Evolutionary conservation across 2,113 vertebrate species (phyloP).

Genomic region (Lipophrys pholis): DNA sequence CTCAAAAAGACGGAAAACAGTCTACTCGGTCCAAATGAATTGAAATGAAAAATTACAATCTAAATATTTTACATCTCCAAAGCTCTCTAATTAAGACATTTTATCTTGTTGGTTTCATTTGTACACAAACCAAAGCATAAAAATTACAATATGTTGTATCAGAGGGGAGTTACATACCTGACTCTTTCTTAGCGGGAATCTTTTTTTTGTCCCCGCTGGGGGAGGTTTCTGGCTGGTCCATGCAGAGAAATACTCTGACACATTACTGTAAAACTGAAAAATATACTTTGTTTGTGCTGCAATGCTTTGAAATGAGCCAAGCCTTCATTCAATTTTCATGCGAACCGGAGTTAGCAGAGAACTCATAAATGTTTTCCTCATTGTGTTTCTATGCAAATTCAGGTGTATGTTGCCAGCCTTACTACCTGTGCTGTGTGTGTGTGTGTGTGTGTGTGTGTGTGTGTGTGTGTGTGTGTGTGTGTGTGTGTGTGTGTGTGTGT

Average conservation of each 20-base stretch:
- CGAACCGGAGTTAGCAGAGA: neutral
- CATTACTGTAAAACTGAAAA: too few relatives aligned
- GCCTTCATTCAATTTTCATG: neutral
- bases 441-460: conserved; percentile 20
- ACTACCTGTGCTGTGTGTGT: neutral
- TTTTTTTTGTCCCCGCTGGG: too few relatives aligned
- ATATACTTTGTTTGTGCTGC: neutral
- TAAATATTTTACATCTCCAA: neutral
- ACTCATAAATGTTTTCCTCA: neutral
- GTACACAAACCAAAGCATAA: neutral
- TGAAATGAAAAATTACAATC: too few relatives aligned
- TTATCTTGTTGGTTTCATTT: neutral
- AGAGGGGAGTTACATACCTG: neutral
- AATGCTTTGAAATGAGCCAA: neutral
- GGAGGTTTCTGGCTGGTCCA: too few relatives aligned
- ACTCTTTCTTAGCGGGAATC: too few relatives aligned
- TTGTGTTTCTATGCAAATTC: neutral
- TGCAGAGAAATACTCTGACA: too few relatives aligned
- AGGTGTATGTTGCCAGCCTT: too few relatives aligned
- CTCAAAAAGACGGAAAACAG: too few relatives aligned
- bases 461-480: conserved; percentile 20
- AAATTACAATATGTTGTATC: neutral
- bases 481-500: conserved; percentile 17
- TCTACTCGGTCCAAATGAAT: too few relatives aligned
- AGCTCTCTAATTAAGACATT: neutral